Evolutionary conservation across 2,888 invertebrate species (phyloP).

Genomic region (Penaeus monodon): DNA sequence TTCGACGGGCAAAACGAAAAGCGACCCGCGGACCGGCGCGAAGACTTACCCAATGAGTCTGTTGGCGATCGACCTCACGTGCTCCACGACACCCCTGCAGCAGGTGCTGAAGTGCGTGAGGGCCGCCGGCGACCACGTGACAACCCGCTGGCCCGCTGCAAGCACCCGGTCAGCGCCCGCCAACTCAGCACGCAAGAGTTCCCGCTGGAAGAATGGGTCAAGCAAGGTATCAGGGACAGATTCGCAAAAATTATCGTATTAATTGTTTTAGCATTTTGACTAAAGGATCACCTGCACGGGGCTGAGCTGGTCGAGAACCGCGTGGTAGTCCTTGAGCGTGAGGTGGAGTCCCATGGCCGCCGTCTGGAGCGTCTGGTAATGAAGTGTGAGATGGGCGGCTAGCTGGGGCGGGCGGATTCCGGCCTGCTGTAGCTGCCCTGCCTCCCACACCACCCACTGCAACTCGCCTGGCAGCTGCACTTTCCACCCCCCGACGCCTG

Average conservation of each 20-base stretch:
- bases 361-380: conserved; percentile 56
- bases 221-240: too few species aligned
- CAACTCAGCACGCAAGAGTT: conserved; percentile 57
- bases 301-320: conserved; percentile 51
- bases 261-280: not conserved
- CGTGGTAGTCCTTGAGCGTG: conserved; percentile 60
- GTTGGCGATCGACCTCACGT: conserved; percentile 51
- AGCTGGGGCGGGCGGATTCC: conserved; percentile 58
- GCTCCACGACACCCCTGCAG: conserved; percentile 55
- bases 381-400: conserved; percentile 57
- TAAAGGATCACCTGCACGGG: conserved; percentile 44
- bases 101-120: conserved; percentile 61
- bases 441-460: conserved; percentile 60
- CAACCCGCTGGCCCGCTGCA: conserved; percentile 58
- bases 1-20: too few species aligned
- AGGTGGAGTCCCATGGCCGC: conserved; percentile 59
- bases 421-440: conserved; percentile 51
- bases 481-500: conserved; percentile 55
- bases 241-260: too few species aligned
- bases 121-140: conserved; percentile 64
- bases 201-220: conserved; percentile 22
- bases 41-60: conserved; percentile 49
- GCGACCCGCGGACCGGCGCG: too few species aligned
- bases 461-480: conserved; percentile 60
- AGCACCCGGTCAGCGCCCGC: conserved; percentile 55